These are phyloP conservation scores for Silurus aristotelis DNA, from an alignment of 2,797 vertebrate species.

Conservation along the genomic window DNA sequence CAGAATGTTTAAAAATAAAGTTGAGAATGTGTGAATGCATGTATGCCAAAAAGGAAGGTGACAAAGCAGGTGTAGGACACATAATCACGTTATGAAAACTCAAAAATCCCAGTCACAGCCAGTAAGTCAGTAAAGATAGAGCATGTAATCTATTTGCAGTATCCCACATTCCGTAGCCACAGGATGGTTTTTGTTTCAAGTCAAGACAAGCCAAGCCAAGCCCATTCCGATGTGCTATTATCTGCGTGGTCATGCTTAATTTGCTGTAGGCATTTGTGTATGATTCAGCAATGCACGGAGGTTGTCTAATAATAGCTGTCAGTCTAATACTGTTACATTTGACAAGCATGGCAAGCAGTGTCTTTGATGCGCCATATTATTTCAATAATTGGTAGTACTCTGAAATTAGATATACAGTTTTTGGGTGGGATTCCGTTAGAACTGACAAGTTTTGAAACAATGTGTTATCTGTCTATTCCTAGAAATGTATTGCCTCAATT, in stretches of 20 bases:
- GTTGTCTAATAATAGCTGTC: slow-evolving; percentile 33
- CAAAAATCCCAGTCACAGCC: slow-evolving; percentile 5
- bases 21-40: neutral
- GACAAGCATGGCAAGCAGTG: slow-evolving; percentile 32
- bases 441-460: slow-evolving; percentile 2
- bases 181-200: slow-evolving; percentile 12
- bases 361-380: slow-evolving; percentile 38
- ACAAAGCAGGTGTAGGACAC: neutral
- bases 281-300: slow-evolving; percentile 34
- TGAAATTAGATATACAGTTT: slow-evolving; percentile 16
- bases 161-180: slow-evolving; percentile 13
- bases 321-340: slow-evolving; percentile 30
- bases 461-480: slow-evolving; percentile 10
- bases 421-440: slow-evolving; percentile 7
- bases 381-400: slow-evolving; percentile 25
- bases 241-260: slow-evolving; percentile 18
- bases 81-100: slow-evolving; percentile 26
- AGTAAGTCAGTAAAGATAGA: slow-evolving; percentile 13
- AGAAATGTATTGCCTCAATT: neutral
- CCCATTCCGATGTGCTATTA: slow-evolving; percentile 16
- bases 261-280: slow-evolving; percentile 23
- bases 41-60: slow-evolving; percentile 16
- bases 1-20: slow-evolving; percentile 7
- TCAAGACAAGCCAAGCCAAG: slow-evolving; percentile 12
- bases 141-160: slow-evolving; percentile 20